Evolutionary conservation across 2,888 invertebrate genomes (phyloP).

Genomic region (Andrena marginata): DNA sequence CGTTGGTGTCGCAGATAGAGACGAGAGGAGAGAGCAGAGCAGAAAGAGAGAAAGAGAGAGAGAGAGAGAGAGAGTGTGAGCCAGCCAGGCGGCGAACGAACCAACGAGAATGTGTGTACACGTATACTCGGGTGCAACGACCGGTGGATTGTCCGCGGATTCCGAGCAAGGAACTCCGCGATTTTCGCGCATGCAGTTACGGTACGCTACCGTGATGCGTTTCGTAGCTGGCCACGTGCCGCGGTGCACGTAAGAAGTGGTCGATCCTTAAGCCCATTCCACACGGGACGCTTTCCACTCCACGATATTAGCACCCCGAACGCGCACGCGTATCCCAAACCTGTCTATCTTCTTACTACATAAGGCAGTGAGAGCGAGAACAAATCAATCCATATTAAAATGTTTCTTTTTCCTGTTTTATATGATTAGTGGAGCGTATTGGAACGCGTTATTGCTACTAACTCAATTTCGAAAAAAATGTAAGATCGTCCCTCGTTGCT

Average conservation of each 20-base stretch:
- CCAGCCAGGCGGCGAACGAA: conserved; percentile 56
- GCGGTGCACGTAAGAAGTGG: background rate
- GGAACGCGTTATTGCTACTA: no score
- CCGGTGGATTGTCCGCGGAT: conserved; percentile 71
- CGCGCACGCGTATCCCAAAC: no score
- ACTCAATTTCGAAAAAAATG: no score
- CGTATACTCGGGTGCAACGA: conserved; percentile 69
- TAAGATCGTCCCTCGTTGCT: no score
- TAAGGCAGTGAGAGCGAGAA: no score
- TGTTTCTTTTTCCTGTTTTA: no score
- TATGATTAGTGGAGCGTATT: no score
- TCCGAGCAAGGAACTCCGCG: conserved; percentile 64
- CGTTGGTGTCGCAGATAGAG: background rate
- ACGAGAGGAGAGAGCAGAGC: background rate
- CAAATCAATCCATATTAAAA: no score
- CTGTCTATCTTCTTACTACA: no score
- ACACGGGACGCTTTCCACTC: no score
- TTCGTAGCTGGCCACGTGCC: conserved; percentile 20
- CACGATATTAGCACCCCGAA: no score
- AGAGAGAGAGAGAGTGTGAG: background rate
- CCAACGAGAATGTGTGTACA: conserved; percentile 47
- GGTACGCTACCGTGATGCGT: conserved; percentile 16
- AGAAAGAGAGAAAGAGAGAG: background rate
- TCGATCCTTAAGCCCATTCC: background rate
- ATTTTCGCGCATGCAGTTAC: conserved; percentile 45